Conservation (phyloP, 1,140 invertebrate species). For the Asobara japonica region DNA sequence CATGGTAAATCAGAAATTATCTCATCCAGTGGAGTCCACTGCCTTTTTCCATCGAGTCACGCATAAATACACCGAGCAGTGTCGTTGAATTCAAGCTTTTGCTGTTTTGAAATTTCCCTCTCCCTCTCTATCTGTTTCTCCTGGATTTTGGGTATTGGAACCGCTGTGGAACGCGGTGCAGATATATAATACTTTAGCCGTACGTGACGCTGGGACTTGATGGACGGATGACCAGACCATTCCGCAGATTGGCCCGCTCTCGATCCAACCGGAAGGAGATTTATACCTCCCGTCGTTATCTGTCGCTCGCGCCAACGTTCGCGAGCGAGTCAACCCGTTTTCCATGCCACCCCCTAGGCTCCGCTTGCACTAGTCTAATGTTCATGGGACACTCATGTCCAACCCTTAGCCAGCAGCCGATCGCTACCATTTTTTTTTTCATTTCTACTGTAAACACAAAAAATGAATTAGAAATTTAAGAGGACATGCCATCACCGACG, state of each 20-base stretch:
- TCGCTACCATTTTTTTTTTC: neutral
- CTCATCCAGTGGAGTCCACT: constrained; percentile 57
- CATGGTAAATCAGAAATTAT: constrained; percentile 67
- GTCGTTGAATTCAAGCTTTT: constrained; percentile 24
- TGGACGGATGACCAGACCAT: constrained; percentile 65
- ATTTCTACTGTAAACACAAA: neutral
- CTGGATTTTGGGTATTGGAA: neutral
- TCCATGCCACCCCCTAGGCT: neutral
- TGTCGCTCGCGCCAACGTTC: constrained; percentile 42
- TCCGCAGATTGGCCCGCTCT: constrained; percentile 65
- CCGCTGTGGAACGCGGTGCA: neutral
- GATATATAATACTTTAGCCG: constrained; percentile 24
- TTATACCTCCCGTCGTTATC: constrained; percentile 66
- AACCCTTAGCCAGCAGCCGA: neutral
- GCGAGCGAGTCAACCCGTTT: neutral
- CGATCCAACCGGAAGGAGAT: constrained; percentile 64
- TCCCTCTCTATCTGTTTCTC: constrained; percentile 20
- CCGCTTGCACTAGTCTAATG: neutral
- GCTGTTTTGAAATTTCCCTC: neutral
- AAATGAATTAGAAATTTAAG: too few species aligned
- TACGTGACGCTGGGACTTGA: constrained; percentile 52
- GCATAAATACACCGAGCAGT: constrained; percentile 56
- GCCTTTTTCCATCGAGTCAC: constrained; percentile 63
- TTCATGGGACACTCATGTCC: neutral
- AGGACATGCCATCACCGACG: too few species aligned